Conservation (phyloP, 2,113 vertebrate species). For the Mormyrus lacerda region DNA sequence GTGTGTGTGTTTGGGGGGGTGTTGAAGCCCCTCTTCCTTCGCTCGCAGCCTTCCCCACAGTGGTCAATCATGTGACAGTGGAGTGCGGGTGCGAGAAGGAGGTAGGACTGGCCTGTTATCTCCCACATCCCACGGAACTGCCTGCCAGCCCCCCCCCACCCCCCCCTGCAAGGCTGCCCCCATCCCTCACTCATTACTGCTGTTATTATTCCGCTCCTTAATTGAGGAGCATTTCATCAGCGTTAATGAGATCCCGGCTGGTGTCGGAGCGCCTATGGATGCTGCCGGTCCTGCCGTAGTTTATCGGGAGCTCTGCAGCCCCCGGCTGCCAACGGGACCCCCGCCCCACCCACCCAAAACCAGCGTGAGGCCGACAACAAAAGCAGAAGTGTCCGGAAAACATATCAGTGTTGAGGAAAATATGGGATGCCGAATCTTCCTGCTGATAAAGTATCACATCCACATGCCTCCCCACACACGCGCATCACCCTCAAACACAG, state of each 20-base stretch:
- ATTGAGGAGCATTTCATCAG: conserved; percentile 23
- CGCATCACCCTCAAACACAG: not conserved
- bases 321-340: not conserved
- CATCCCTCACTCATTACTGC: not conserved
- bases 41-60: conserved; percentile 2
- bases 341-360: not conserved
- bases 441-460: not conserved
- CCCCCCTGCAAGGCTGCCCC: not conserved
- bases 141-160: too few relatives aligned
- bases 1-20: conserved; percentile 15
- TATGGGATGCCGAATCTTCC: not conserved
- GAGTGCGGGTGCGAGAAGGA: not conserved
- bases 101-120: not conserved
- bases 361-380: not conserved
- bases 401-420: not conserved
- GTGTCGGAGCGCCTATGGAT: not conserved
- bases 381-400: not conserved
- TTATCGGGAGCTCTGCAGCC: conserved; percentile 15
- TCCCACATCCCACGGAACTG: not conserved
- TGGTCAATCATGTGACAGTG: conserved; percentile 5
- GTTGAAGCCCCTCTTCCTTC: not conserved
- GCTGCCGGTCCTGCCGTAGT: not conserved
- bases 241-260: conserved; percentile 20
- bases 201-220: conserved; percentile 21
- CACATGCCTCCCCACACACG: not conserved